Base-by-base conservation (phyloP, 2,113 vertebrate species). In the Perca fluviatilis region DNA sequence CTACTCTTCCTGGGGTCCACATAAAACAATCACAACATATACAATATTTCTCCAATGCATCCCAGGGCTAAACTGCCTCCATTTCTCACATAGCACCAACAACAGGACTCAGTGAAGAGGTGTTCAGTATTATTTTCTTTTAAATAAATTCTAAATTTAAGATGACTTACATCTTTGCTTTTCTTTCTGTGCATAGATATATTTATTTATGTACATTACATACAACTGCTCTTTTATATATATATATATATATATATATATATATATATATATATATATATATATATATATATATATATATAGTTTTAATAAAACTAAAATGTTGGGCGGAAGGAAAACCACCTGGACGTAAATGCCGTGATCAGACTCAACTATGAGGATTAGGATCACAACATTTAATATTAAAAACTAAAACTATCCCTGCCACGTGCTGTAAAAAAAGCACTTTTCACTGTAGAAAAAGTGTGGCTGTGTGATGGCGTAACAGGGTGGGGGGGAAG, bases 161-260 rank as follows among this genome's bases (percentile, higher is more conserved):
- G 43, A 81, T 77, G 2, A 60, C 57, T 76, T 60, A 74, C 30
- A 74, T 77, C 0, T 46, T 67, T 66, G n/a, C 7, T 40, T 63
- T 74, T 72, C 30, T 71, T 25, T 88, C 72, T 84, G 73, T 93
- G 89, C 85, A 91, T 85, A 90, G 47, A 78, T 81, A 50, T 63
- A 43, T 71, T 58, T 78, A 10, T 80, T 64, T 93, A 84, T 92
- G 53, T 86, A 92, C 86, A 93, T 83, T 86, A 91, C 75, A 88
- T 85, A 90, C 90, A 89, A 19, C 62, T 54, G 50, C 36, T 47
- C 11, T 43, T 11, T 43, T 43, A 40, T 43, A 74, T 77, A 67
- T 61, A 57, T 43, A 7, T n/a, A n/a, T n/a, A n/a, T n/a, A n/a
- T n/a, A n/a, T n/a, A n/a, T n/a, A n/a, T n/a, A n/a, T n/a, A n/a